Conservation (phyloP, 2,888 invertebrate genomes). For the Bembecia ichneumoniformis region DNA sequence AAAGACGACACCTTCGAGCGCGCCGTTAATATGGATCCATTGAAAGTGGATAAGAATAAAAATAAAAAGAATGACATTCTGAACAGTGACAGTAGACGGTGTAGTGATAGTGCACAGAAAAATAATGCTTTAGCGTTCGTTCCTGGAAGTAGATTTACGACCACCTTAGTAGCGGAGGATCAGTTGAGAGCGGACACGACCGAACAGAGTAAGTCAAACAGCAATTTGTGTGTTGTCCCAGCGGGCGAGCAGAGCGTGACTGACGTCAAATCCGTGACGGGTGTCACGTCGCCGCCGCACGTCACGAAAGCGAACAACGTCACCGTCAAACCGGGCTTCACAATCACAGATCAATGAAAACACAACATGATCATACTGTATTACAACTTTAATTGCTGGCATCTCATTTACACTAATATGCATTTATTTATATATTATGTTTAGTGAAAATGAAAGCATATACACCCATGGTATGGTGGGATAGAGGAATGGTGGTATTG, state of each 20-base stretch:
- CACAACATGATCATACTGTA: neutral
- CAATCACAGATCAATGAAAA: constrained; percentile 33
- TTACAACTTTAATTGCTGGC: neutral
- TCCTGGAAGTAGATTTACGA: constrained; percentile 50
- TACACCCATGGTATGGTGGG: no score
- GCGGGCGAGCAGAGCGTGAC: no score
- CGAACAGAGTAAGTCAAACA: constrained; percentile 30
- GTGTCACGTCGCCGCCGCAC: constrained; percentile 19
- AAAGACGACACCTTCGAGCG: constrained; percentile 31
- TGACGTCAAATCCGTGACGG: no score
- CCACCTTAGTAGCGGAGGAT: constrained; percentile 52
- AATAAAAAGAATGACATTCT: constrained; percentile 37
- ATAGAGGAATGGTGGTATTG: no score
- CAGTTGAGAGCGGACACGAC: constrained; percentile 31
- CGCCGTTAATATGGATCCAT: constrained; percentile 34
- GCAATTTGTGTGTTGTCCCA: constrained; percentile 16
- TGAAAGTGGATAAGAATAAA: constrained; percentile 35
- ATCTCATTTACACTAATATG: neutral
- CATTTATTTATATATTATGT: neutral
- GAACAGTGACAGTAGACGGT: constrained; percentile 51
- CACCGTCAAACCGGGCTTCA: constrained; percentile 47
- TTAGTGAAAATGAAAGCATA: no score
- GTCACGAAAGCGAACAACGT: constrained; percentile 49
- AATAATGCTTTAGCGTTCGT: constrained; percentile 28
- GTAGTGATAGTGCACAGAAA: constrained; percentile 54